Percentiles rank a stretch among this genome's conserved stretches.
phyloP scores from a whole-genome alignment of 2,888 invertebrate genomes.

The Heliothis peltigera region DNA sequence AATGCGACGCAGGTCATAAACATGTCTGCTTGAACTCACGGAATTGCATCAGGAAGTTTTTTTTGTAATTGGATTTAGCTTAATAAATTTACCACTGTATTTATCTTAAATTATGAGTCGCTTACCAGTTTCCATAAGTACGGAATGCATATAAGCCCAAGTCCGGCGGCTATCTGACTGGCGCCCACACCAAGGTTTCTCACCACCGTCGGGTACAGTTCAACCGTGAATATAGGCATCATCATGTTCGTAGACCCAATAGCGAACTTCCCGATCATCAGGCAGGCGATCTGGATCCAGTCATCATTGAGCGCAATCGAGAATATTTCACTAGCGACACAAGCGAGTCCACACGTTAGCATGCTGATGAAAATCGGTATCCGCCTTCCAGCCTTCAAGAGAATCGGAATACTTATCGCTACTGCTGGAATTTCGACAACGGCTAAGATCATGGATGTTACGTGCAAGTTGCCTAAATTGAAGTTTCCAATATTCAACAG shows the following conservation, averaged over 20 bases:
- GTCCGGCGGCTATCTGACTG: constrained; percentile 93
- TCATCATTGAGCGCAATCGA: constrained; percentile 88
- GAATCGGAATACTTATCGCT: constrained; percentile 93
- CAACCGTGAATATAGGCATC: constrained; percentile 93
- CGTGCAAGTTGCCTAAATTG: constrained; percentile 93
- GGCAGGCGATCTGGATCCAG: constrained; percentile 93
- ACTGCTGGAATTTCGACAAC: constrained; percentile 95
- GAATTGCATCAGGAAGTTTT: constrained; percentile 40
- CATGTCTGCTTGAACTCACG: constrained; percentile 33
- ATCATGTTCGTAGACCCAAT: constrained; percentile 95
- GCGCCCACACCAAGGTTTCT: constrained; percentile 93
- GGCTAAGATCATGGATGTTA: constrained; percentile 93
- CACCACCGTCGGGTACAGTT: constrained; percentile 92
- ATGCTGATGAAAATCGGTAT: constrained; percentile 93
- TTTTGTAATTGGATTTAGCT: no score
- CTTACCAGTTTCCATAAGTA: constrained; percentile 94
- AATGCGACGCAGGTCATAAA: constrained; percentile 23
- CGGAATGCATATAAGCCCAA: constrained; percentile 94
- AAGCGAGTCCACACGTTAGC: constrained; percentile 92
- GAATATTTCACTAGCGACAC: constrained; percentile 90
- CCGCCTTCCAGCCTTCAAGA: constrained; percentile 93
- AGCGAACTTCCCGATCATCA: constrained; percentile 95
- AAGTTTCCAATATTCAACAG: constrained; percentile 93
- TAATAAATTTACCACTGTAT: constrained; percentile 7
- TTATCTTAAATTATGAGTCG: constrained; percentile 35